A percentile compares a stretch with the other conserved stretches of the same genome.
phyloP scores from a whole-genome alignment of 2,113 vertebrate genomes.

The Amia ocellicauda region DNA sequence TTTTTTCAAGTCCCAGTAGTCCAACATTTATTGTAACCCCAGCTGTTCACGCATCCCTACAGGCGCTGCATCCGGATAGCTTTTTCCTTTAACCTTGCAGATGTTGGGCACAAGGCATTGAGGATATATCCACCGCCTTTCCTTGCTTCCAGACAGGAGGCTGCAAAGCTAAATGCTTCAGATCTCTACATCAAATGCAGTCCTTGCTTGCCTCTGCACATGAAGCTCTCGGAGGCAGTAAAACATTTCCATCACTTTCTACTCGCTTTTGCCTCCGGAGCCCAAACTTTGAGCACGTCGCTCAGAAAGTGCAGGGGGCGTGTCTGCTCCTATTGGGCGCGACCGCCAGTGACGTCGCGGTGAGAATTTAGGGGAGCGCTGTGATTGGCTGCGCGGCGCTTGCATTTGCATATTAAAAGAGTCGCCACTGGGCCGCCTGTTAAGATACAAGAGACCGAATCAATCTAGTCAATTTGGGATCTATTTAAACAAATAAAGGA shows the following conservation, averaged over 20 bases:
- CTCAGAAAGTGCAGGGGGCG: conserved; percentile 35
- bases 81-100: conserved; percentile 31
- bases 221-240: conserved; percentile 70
- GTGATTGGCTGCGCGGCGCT: conserved; percentile 52
- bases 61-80: conserved; percentile 26
- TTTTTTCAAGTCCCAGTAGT: neutral
- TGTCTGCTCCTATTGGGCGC: conserved; percentile 49
- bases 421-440: conserved; percentile 30
- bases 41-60: conserved; percentile 30
- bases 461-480: conserved; percentile 42
- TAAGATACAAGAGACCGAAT: conserved; percentile 39
- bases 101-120: conserved; percentile 29
- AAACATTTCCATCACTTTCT: conserved; percentile 65
- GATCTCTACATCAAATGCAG: conserved; percentile 39
- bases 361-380: conserved; percentile 30
- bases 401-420: conserved; percentile 54
- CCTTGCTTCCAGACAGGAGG: conserved; percentile 24
- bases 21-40: conserved; percentile 21
- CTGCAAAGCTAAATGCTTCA: conserved; percentile 30
- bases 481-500: conserved; percentile 36
- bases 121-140: conserved; percentile 21
- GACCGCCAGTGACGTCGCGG: conserved; percentile 37
- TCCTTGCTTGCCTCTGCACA: conserved; percentile 54
- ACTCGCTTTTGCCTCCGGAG: conserved; percentile 60
- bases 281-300: conserved; percentile 58